These are phyloP conservation scores for Aporophyla nigra DNA, from an alignment of 2,888 invertebrate species.

Conservation along the genomic window DNA sequence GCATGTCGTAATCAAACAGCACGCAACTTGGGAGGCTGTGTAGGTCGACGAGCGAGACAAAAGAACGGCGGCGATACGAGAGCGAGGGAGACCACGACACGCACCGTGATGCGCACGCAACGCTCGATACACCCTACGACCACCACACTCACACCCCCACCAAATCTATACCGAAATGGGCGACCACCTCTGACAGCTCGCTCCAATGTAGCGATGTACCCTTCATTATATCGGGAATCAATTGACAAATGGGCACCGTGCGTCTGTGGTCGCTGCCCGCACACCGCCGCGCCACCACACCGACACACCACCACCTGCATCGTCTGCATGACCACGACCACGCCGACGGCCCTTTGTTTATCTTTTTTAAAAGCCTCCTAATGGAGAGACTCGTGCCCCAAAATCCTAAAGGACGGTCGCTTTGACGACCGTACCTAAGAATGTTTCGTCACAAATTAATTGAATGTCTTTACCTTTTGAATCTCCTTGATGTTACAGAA, in stretches of 20 bases:
- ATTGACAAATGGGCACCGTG: slow-evolving; percentile 87
- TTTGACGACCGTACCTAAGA: slow-evolving; percentile 65
- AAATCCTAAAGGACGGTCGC: slow-evolving; percentile 64
- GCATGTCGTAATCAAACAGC: slow-evolving; percentile 85
- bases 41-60: slow-evolving; percentile 73
- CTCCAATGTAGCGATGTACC: slow-evolving; percentile 88
- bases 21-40: slow-evolving; percentile 85
- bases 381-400: slow-evolving; percentile 70
- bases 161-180: slow-evolving; percentile 84
- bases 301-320: slow-evolving; percentile 67
- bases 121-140: slow-evolving; percentile 81
- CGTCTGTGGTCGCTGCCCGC: slow-evolving; percentile 69
- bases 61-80: slow-evolving; percentile 62
- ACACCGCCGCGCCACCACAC: slow-evolving; percentile 56
- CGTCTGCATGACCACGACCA: slow-evolving; percentile 56
- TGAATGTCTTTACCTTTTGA: slow-evolving; percentile 69
- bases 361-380: slow-evolving; percentile 78
- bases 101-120: slow-evolving; percentile 83
- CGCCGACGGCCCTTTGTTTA: slow-evolving; percentile 76
- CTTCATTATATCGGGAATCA: slow-evolving; percentile 90
- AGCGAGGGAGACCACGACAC: slow-evolving; percentile 80
- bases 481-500: slow-evolving; percentile 67
- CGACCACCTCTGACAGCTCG: slow-evolving; percentile 87
- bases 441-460: slow-evolving; percentile 74
- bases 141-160: slow-evolving; percentile 79